Base-by-base conservation (phyloP, 2,888 invertebrate species). In the Drosophila lutescens region DNA sequence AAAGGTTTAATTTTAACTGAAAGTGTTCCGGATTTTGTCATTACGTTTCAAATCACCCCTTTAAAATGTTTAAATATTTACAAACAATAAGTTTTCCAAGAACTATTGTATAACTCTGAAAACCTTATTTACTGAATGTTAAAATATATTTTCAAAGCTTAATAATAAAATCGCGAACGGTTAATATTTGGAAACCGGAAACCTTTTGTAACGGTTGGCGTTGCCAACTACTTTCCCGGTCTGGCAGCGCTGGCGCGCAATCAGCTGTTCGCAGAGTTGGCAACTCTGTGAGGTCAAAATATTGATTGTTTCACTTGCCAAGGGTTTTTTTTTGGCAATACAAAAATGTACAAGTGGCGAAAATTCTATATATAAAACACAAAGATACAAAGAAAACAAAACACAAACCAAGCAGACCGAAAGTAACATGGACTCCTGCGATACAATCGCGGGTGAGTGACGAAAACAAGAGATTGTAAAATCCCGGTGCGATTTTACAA, bases 221-320 rank as follows among this genome's bases (percentile, higher is more conserved):
- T 62, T 62, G 62, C 46, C 62, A 62, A 61, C 62, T 13, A 32
- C 15, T 13, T 47, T 1, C 7, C 8, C 4, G n/a, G 15, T 61
- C 46, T 47, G 62, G 62, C 62, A 62, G 47, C 62, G 1, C 62
- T 47, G 46, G 13, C 40, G 17, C 32, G 5, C 34, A 62, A 38
- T 38, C 61, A 62, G 61, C 61, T 62, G 61, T 47, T 62, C 3
- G 13, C 38, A 10, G 2, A 12, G 17, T 34, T 62, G 62, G 62
- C 47, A 61, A 62, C 62, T n/a, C 62, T 40, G 23, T 26, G 15
- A 46, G 62, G 61, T 62, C 62, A 61, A 61, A 62, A 62, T 62
- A 62, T 62, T 62, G 62, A 62, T 62, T 62, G 47, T 62, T 56
- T 62, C 62, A 62, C 47, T 47, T 47, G 34, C 23, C 44, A 36